Evolutionary conservation across 64 coral and sea anemone species (phyloP).

Genomic region (Platygyra sinensis): DNA sequence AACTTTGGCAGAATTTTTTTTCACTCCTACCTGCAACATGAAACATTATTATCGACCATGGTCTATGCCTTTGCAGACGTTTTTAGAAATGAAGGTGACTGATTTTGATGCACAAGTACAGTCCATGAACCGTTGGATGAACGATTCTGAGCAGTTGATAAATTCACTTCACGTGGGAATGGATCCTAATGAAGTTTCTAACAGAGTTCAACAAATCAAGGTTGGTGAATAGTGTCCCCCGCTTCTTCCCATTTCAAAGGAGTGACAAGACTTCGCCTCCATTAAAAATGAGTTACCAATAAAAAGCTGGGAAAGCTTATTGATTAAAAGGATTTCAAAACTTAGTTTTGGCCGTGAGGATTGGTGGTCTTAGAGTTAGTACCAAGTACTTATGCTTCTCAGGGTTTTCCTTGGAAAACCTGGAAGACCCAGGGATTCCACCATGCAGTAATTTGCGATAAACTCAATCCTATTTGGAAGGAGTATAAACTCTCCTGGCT

Average conservation of each 20-base stretch:
- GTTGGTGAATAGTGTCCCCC: neutral
- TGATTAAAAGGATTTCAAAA: no score
- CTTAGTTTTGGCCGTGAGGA: no score
- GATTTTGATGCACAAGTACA: slow-evolving; percentile 22
- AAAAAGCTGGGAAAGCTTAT: no score
- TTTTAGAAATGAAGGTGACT: neutral
- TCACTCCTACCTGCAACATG: no score
- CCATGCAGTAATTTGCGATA: neutral
- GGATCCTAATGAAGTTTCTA: neutral
- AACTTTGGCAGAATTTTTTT: no score
- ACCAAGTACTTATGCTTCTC: no score
- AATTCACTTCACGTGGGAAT: slow-evolving; percentile 25
- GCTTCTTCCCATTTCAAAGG: neutral
- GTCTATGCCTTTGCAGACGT: neutral
- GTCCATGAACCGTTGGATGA: slow-evolving; percentile 23
- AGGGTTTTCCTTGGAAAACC: no score
- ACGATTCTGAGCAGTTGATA: slow-evolving; percentile 8
- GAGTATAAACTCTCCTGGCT: no score
- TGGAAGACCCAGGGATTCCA: no score
- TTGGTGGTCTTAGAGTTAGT: no score
- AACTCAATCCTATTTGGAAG: neutral
- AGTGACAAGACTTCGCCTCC: no score
- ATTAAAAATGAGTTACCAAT: no score
- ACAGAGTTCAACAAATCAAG: slow-evolving; percentile 26
- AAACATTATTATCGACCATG: neutral